Conservation (phyloP, 2,797 vertebrate genomes). For the Podarcis lilfordi region DNA sequence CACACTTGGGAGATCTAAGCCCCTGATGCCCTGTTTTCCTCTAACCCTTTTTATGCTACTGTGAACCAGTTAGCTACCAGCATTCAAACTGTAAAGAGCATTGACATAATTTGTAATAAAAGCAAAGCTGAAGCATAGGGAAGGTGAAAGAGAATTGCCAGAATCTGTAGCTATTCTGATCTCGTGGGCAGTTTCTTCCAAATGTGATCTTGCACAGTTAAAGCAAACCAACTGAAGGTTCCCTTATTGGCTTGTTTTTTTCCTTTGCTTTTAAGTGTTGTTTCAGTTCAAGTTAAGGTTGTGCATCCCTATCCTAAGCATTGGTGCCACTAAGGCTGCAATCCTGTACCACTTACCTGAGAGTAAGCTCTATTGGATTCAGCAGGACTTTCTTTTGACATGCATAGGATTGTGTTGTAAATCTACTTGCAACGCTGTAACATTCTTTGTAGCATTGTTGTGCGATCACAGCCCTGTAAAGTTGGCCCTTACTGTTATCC, state of each 20-base stretch:
- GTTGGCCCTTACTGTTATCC: too few species aligned
- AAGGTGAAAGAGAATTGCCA: not conserved
- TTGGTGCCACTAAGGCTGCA: too few species aligned
- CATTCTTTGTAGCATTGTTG: not conserved
- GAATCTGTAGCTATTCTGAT: not conserved
- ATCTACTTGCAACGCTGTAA: not conserved
- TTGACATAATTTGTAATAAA: too few species aligned
- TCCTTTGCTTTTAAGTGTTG: not conserved
- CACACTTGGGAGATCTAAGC: too few species aligned
- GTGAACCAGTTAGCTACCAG: too few species aligned
- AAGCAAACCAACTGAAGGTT: not conserved
- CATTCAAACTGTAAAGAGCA: too few species aligned
- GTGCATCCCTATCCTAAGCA: not conserved
- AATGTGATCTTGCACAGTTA: not conserved
- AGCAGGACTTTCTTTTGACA: not conserved
- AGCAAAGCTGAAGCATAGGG: not conserved
- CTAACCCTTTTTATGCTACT: too few species aligned
- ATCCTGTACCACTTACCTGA: too few species aligned
- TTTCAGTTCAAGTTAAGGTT: not conserved
- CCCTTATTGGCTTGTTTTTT: not conserved
- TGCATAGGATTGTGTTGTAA: not conserved
- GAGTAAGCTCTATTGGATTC: too few species aligned
- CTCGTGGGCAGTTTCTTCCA: not conserved
- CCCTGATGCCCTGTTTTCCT: too few species aligned
- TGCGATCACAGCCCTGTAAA: too few species aligned